Percentiles rank a stretch among this genome's conserved stretches.
Evolutionary conservation across 2,888 invertebrate species (phyloP).

Genomic region (Horisme vitalbata): DNA sequence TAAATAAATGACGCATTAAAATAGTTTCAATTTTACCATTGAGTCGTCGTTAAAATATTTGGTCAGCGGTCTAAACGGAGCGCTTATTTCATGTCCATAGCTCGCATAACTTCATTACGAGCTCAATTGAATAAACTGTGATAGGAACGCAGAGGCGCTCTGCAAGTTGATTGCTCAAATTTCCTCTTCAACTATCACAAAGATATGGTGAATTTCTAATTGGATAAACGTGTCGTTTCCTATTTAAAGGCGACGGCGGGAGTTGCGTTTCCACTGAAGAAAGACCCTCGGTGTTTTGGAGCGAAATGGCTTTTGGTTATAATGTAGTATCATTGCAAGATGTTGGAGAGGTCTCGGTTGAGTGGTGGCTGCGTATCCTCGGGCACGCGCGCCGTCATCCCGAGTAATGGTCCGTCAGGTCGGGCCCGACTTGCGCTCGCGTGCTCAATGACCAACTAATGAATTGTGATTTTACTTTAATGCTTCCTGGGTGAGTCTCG

Average conservation of each 20-base stretch:
- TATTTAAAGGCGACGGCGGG: conserved; percentile 80
- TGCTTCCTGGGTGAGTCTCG: conserved; percentile 67
- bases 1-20: conserved; percentile 14
- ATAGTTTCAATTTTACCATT: conserved; percentile 26
- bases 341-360: conserved; percentile 38
- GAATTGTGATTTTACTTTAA: conserved; percentile 70
- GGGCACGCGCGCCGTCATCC: conserved; percentile 79
- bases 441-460: conserved; percentile 73
- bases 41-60: conserved; percentile 41
- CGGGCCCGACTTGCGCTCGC: conserved; percentile 54
- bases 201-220: conserved; percentile 84
- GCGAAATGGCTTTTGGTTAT: conserved; percentile 41
- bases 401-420: conserved; percentile 72
- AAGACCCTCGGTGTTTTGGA: conserved; percentile 55
- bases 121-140: conserved; percentile 83
- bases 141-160: conserved; percentile 79
- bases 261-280: conserved; percentile 65
- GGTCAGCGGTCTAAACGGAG: conserved; percentile 46
- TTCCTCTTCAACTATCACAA: conserved; percentile 83
- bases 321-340: conserved; percentile 35
- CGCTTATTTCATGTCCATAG: conserved; percentile 65
- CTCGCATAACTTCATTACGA: conserved; percentile 80
- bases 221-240: conserved; percentile 84
- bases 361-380: conserved; percentile 49
- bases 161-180: conserved; percentile 82